Percentiles rank a stretch among this genome's conserved stretches.
phyloP scores from a whole-genome alignment of 2,888 invertebrate species.

The Acleris cristana region DNA sequence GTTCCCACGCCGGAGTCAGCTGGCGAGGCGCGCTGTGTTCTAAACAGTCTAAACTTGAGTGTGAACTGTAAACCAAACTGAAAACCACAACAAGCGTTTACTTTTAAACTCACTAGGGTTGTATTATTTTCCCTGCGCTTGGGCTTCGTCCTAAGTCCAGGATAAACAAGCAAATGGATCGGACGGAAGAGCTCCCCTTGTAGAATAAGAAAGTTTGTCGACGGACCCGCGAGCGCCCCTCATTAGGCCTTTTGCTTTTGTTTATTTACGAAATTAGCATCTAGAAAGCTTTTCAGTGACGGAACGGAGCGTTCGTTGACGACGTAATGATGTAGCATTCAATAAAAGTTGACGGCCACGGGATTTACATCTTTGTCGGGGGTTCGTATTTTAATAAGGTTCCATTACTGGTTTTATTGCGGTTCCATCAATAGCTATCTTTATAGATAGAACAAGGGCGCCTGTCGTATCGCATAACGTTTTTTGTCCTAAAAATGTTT shows the following conservation, averaged over 20 bases:
- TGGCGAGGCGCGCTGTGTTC: slow-evolving; percentile 7
- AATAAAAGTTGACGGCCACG: slow-evolving; percentile 52
- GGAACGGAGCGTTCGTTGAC: slow-evolving; percentile 57
- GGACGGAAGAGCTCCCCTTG: slow-evolving; percentile 72
- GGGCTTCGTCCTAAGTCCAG: slow-evolving; percentile 66
- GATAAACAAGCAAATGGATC: slow-evolving; percentile 80
- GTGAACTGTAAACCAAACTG: slow-evolving; percentile 49
- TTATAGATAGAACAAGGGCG: slow-evolving; percentile 14
- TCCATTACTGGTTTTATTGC: slow-evolving; percentile 37
- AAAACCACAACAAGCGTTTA: slow-evolving; percentile 44
- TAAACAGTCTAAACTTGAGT: slow-evolving; percentile 34
- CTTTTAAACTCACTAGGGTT: slow-evolving; percentile 37
- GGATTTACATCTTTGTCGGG: slow-evolving; percentile 53
- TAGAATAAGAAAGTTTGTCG: slow-evolving; percentile 79
- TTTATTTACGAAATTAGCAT: slow-evolving; percentile 81
- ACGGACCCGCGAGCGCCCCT: slow-evolving; percentile 67
- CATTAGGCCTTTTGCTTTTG: slow-evolving; percentile 78
- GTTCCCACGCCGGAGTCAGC: background rate
- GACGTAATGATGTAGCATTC: slow-evolving; percentile 67
- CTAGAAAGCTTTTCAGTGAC: slow-evolving; percentile 68
- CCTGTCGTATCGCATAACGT: no score
- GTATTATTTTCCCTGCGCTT: slow-evolving; percentile 54
- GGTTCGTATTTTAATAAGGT: slow-evolving; percentile 48
- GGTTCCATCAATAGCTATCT: slow-evolving; percentile 14
- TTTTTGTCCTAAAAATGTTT: no score